phyloP scores from a whole-genome alignment of 2,113 vertebrate genomes.

The Crocuta crocuta region DNA sequence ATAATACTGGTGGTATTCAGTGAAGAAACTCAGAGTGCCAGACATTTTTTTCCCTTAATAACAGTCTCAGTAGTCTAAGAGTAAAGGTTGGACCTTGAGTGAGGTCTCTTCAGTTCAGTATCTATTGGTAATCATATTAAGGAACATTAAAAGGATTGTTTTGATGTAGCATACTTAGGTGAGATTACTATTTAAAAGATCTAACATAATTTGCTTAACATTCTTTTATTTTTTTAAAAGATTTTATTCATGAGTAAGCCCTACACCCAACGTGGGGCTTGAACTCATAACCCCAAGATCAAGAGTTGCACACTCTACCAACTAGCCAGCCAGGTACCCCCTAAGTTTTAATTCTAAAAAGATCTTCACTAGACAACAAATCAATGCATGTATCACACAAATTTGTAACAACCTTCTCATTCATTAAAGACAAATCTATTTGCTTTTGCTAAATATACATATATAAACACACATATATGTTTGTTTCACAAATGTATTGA shows the following conservation, averaged over 20 bases:
- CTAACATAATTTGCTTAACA: too few species aligned
- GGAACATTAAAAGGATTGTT: background rate
- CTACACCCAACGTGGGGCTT: too few species aligned
- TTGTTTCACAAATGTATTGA: too few species aligned
- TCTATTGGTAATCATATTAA: background rate
- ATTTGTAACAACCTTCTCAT: background rate
- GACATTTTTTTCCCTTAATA: background rate
- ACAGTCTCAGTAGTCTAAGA: background rate
- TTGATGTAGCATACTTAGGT: background rate
- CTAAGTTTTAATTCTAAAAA: background rate
- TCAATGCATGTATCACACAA: background rate
- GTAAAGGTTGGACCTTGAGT: background rate
- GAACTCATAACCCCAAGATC: too few species aligned
- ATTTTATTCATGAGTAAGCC: too few species aligned
- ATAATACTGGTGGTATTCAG: background rate
- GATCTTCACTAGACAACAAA: background rate
- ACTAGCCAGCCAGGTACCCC: too few species aligned
- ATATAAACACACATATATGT: background rate
- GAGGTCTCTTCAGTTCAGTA: background rate
- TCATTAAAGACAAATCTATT: background rate
- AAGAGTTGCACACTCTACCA: too few species aligned
- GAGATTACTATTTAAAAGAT: background rate
- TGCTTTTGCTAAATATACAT: background rate
- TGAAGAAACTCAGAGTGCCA: background rate
- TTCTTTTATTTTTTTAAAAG: too few species aligned